Percentiles rank a stretch among this genome's conserved stretches.
Evolutionary conservation across 2,888 invertebrate genomes (phyloP).

Genomic region (Volucella zonaria): DNA sequence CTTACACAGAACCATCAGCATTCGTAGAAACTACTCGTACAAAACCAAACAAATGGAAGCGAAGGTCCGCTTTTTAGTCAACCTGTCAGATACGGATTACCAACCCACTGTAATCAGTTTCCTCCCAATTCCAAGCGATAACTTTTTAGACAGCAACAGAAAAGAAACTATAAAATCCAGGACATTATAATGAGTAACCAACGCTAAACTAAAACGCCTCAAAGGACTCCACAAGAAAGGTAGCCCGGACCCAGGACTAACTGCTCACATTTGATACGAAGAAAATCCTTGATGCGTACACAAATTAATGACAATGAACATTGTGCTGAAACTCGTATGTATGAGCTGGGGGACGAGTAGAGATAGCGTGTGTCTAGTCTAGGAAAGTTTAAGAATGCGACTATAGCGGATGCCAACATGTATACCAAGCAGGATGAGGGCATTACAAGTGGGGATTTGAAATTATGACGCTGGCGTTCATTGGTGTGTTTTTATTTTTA

Average conservation of each 20-base stretch:
- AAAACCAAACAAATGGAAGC: slow-evolving; percentile 30
- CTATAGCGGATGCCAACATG: slow-evolving; percentile 35
- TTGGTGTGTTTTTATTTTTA: slow-evolving; percentile 47
- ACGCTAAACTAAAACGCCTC: slow-evolving; percentile 38
- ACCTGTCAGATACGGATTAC: slow-evolving; percentile 9
- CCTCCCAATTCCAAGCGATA: slow-evolving; percentile 46
- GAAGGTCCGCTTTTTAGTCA: slow-evolving; percentile 7
- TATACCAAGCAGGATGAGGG: slow-evolving; percentile 6
- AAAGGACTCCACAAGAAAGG: slow-evolving; percentile 32
- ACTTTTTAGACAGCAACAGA: slow-evolving; percentile 44
- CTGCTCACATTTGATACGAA: slow-evolving; percentile 46
- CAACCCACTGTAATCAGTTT: slow-evolving; percentile 30
- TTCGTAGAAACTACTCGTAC: slow-evolving; percentile 21
- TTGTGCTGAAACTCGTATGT: slow-evolving; percentile 10
- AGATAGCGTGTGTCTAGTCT: slow-evolving; percentile 14
- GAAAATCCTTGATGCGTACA: slow-evolving; percentile 66
- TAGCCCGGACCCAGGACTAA: neutral
- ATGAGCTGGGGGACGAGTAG: neutral
- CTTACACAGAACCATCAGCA: slow-evolving; percentile 31
- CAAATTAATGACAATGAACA: slow-evolving; percentile 65
- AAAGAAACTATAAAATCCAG: slow-evolving; percentile 46
- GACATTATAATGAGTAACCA: slow-evolving; percentile 39
- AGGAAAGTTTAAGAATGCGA: slow-evolving; percentile 63
- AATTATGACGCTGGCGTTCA: slow-evolving; percentile 57
- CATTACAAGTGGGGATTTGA: slow-evolving; percentile 28